Base-by-base conservation (phyloP, 1,140 invertebrate genomes). In the Steinernema feltiae region DNA sequence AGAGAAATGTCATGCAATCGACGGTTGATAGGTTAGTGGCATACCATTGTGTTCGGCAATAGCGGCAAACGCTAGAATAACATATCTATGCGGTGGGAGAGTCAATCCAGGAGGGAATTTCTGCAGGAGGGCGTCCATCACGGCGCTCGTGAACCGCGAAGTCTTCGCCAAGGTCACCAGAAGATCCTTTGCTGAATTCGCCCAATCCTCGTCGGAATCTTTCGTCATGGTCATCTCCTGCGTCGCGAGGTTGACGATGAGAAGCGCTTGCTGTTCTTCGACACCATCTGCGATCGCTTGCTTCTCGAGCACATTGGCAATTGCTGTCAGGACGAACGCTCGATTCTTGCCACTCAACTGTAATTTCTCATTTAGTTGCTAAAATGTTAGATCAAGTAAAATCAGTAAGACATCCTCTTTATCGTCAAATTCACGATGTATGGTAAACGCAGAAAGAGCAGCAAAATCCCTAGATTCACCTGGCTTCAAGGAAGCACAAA, bases 201-300 rank as follows among this genome's bases (percentile, higher is more conserved):
- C 83, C 75, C 81, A 85, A 32, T 80, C 79, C n/a, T 80, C 71
- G 21, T 86, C 84, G 1, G 71, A 35, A 71, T 80, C 84, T 72
- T 86, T 81, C 12, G 80, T 80, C 80, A 84, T 79, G 29, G 82
- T 84, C 82, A 86, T 85, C 53, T 85, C 84, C 32, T 85, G 84
- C 15, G 85, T 86, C 32, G 81, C 82, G 1, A 85, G 73, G 79
- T 85, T 85, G 31, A 86, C 83, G 15, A 86, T 86, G 1, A 85
- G 73, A 21, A 86, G 74, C 15, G 75, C 77, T 30, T 80, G 82
- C 63, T 85, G 84, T 70, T 85, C 83, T 70, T 85, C 84, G 2
- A 86, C 73, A 30, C 74, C 48, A 30, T 81, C 82, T 12, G 79
- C 31, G 35, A 79, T 71, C 21, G 32, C 32, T 7, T 69, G 72